Evolutionary conservation across 1,140 invertebrate species (phyloP), one percentile per base, ranked within the genome.

Genomic region (Cryptotermes secundus): DNA sequence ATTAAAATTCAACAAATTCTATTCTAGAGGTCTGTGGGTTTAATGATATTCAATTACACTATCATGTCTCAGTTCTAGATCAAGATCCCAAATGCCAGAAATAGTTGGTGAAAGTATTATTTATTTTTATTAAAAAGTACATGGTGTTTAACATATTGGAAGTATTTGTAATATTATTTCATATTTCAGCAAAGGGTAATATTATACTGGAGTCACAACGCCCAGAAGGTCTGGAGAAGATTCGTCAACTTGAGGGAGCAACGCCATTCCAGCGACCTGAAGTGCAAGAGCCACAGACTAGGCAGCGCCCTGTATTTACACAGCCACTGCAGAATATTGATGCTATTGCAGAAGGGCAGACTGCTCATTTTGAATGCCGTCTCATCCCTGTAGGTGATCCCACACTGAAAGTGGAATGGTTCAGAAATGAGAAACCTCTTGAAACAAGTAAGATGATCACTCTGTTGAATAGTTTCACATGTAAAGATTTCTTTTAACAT

Each of bases 331-430:
- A 97, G 88, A 98, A 98, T 88, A 95, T 97, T 86, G 96, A 97
- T 87, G 93, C 93, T 84, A 95, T 99, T 83, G 93, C 94, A 86
- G 99, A 99, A 91, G 96, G 95, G 83, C 94, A 99, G 88, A 96
- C 95, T 42, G 97, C 97, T 83, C 97, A 99, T 92, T 98, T 99
- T 88, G 98, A 99, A 90, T 97, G 97, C 86, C 93, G 97, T 79
- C 92, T 99, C n/a, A 98, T 98, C 87, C 99, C 99, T n/a, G 96
- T 99, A 85, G 98, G 98, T 59, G 99, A 99, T 92, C 97, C 98
- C 4, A 98, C 97, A 36, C 91, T 99, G 79, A 98, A 97, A 90
- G 97, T 99, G 1, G 98, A 99, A 92, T 99, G 98, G 98, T 99
- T 97, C 90, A 95, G 97, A 89, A 98, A 99, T 90, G 97, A 98